Conservation (phyloP, 2,797 vertebrate species). For the Manis pentadactyla region DNA sequence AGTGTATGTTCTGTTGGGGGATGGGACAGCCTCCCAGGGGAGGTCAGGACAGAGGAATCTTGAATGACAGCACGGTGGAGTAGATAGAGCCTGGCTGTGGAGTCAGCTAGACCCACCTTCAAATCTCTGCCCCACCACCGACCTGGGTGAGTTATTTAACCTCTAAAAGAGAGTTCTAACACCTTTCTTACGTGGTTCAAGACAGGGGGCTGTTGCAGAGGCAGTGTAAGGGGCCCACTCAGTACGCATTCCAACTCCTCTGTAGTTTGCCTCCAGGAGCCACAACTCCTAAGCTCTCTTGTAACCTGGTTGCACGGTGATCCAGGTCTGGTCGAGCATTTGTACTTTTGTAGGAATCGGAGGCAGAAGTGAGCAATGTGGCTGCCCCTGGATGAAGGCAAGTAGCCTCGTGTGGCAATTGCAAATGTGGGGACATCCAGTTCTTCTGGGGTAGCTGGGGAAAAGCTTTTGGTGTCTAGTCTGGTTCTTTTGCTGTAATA, state of each 20-base stretch:
- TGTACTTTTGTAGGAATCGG: background rate
- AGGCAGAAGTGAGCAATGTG: background rate
- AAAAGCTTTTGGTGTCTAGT: background rate
- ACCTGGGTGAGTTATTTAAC: background rate
- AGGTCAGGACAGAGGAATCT: background rate
- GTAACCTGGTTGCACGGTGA: background rate
- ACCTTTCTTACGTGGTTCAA: background rate
- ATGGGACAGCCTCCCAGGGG: background rate
- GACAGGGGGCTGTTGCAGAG: background rate
- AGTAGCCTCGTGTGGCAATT: background rate
- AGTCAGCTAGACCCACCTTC: background rate
- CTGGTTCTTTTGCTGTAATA: background rate
- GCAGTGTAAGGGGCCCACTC: background rate
- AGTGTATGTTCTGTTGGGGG: too few species aligned
- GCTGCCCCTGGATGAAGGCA: fast-evolving
- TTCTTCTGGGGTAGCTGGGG: background rate
- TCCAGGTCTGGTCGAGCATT: background rate
- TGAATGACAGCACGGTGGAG: background rate
- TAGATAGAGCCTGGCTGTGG: background rate
- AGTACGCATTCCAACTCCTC: background rate
- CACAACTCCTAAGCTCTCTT: background rate
- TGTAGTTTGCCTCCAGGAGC: background rate
- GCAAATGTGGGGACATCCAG: background rate
- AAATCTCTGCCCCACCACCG: background rate
- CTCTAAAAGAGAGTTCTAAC: background rate